Evolutionary conservation across 2,888 invertebrate genomes (phyloP), one percentile per base, ranked within the genome.

Genomic region (Parnassius mnemosyne): DNA sequence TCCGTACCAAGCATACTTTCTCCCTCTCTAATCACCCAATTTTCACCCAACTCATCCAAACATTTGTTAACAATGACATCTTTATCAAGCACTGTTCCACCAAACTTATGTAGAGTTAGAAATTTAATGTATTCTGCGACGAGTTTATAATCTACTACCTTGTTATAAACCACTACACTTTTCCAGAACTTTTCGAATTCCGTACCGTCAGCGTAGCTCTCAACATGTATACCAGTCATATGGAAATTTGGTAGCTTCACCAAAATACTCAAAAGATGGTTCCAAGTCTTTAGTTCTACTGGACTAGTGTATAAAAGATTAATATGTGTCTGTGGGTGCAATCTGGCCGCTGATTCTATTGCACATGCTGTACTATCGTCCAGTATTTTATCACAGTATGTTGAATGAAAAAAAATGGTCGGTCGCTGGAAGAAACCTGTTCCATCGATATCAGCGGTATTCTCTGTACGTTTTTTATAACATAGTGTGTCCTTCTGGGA

Each of bases 61-160:
- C 57, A 44, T 11, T 63, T 63, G 20, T 57, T 59, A 41, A 66
- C 51, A 49, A 69, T 63, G 46, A 68, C 53, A 16, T 68, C 64
- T 55, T 67, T 20, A 10, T 69, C 65, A 1, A 69, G 34, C 10
- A 67, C 65, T 0, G 46, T 59, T 1, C 69, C 69, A 3, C 67
- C 65, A 41, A 60, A 68, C 46, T 63, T 65, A 25, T 64, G 60
- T 12, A 69, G 25, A 1, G 66, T 65, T 3, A 68, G n/a, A 3
- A 66, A 60, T 25, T 69, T 69, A 5, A 69, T 9, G 0, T 64
- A 53, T 13, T 69, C 68, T 10, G 51, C 49, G 0, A 65, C 34
- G 9, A 61, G 52, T 3, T 52, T 54, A 2, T 64, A 25, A 9
- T 55, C 43, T 3, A 46, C 46, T n/a, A 60, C 44, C 1, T 63